Evolutionary conservation across 1,140 invertebrate species (phyloP).

Genomic region (Heliconius melpomene): DNA sequence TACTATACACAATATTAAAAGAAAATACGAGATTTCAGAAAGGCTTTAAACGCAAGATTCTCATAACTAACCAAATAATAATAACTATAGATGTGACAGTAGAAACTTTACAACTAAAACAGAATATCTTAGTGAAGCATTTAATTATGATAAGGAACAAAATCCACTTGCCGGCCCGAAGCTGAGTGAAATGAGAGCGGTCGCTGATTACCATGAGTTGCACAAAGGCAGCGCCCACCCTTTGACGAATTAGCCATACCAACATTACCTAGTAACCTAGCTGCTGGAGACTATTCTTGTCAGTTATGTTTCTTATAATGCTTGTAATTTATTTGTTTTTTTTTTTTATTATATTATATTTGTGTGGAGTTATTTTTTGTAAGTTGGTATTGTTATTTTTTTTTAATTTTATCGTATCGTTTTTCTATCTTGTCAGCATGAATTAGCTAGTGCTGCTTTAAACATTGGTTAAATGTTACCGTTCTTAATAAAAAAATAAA

Average conservation of each 20-base stretch:
- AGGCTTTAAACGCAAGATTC: not conserved
- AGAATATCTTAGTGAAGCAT: slow-evolving; percentile 16
- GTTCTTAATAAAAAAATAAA: no score
- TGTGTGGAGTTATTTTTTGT: not conserved
- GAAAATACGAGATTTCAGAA: no score
- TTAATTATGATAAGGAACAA: slow-evolving; percentile 33
- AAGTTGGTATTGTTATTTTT: no score
- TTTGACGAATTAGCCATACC: slow-evolving; percentile 77
- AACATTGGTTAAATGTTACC: no score
- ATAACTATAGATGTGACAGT: not conserved
- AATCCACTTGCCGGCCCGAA: slow-evolving; percentile 27
- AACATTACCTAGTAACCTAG: slow-evolving; percentile 51
- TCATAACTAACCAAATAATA: not conserved
- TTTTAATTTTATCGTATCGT: not conserved
- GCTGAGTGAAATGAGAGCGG: slow-evolving; percentile 37
- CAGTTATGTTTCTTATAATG: not conserved
- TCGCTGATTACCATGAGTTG: slow-evolving; percentile 70
- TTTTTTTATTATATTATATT: not conserved
- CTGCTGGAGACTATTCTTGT: not conserved
- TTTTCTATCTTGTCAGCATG: no score
- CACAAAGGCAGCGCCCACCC: slow-evolving; percentile 68
- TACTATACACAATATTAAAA: no score
- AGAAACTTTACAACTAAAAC: slow-evolving; percentile 12
- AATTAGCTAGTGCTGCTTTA: no score
- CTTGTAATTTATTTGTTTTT: no score